Percentiles rank a stretch among this genome's conserved stretches.
Conservation (phyloP, 2,113 vertebrate genomes). For the Rhineura floridana region DNA sequence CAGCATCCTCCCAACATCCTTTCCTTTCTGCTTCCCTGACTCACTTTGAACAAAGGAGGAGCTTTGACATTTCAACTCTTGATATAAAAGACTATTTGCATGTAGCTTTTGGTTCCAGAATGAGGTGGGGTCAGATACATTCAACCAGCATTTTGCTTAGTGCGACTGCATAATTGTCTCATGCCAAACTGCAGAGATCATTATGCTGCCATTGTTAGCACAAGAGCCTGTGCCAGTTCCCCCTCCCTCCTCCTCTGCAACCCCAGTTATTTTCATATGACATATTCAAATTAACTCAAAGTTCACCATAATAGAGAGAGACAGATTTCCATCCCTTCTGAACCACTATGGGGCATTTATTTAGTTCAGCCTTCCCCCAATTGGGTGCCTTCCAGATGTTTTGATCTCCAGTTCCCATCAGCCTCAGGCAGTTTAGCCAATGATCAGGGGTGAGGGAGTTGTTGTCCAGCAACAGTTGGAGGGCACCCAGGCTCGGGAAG, state of each 20-base stretch:
- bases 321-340: not conserved
- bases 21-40: not conserved
- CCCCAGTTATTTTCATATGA: not conserved
- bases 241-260: not conserved
- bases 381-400: too few species aligned
- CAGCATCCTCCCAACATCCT: slow-evolving; percentile 24
- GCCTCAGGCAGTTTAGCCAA: too few species aligned
- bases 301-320: not conserved
- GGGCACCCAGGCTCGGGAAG: too few species aligned
- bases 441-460: too few species aligned
- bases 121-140: slow-evolving; percentile 27
- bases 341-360: not conserved
- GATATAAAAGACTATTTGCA: slow-evolving; percentile 11
- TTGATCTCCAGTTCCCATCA: too few species aligned
- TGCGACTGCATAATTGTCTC: not conserved
- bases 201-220: not conserved
- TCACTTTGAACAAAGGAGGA: slow-evolving; percentile 27
- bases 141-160: slow-evolving; percentile 10
- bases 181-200: slow-evolving; percentile 6
- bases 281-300: not conserved
- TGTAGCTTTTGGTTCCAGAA: slow-evolving; percentile 29
- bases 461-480: too few species aligned
- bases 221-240: not conserved
- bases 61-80: slow-evolving; percentile 27
- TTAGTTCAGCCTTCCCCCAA: not conserved